Percentiles rank a stretch among this genome's conserved stretches.
Conservation (phyloP, 2,797 vertebrate species). For the Perodicticus potto region DNA sequence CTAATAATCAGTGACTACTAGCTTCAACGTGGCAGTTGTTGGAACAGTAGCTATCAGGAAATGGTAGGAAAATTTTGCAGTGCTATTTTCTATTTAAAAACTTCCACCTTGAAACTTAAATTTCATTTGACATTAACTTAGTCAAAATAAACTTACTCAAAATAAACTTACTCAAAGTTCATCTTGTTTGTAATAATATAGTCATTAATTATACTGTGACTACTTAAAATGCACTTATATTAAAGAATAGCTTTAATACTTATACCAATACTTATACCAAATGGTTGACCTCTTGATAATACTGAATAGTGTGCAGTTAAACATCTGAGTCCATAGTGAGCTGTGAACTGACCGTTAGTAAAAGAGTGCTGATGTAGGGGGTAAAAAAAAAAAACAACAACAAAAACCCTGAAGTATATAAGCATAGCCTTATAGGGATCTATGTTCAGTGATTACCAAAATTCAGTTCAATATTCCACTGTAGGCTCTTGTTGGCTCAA, state of each 20-base stretch:
- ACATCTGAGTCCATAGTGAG: background rate
- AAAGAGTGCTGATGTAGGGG: background rate
- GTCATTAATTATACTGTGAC: background rate
- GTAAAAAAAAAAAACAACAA: background rate
- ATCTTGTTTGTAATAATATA: background rate
- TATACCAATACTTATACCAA: background rate
- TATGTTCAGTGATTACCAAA: background rate
- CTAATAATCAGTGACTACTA: background rate
- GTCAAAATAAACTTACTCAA: background rate
- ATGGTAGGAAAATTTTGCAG: background rate
- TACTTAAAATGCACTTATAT: background rate
- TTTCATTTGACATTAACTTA: slow-evolving; percentile 33
- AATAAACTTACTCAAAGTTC: background rate
- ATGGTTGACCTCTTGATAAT: background rate
- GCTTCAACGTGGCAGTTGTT: background rate
- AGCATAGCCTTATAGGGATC: background rate
- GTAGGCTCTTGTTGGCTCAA: background rate
- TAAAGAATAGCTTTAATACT: background rate
- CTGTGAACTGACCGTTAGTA: background rate
- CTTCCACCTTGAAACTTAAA: background rate
- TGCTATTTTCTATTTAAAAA: slow-evolving; percentile 30
- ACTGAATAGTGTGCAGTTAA: background rate
- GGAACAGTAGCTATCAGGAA: slow-evolving; percentile 39
- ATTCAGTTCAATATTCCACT: background rate
- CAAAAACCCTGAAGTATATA: too few relatives aligned